These are phyloP conservation scores for Bubo blakistoni DNA, from an alignment of 2,113 vertebrate species.

Conservation along the genomic window DNA sequence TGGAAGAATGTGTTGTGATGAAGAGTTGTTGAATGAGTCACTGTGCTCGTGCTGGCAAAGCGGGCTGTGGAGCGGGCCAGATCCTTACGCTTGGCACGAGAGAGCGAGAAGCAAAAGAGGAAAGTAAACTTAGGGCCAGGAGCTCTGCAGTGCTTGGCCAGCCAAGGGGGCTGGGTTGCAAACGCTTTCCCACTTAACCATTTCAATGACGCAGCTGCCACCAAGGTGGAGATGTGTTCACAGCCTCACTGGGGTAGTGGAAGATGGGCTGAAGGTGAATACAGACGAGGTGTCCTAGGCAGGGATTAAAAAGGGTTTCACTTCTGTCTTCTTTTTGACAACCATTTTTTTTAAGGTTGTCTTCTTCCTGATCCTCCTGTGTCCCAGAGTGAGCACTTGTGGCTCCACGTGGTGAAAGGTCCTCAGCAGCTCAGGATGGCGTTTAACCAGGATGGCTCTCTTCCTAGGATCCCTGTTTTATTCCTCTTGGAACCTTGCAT, in stretches of 20 bases:
- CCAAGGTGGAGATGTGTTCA: rapidly evolving
- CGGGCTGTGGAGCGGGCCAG: neutral
- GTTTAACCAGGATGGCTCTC: neutral
- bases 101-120: neutral
- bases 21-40: conserved; percentile 14
- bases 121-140: neutral
- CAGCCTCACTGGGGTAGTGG: rapidly evolving
- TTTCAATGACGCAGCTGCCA: neutral
- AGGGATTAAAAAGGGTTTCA: neutral
- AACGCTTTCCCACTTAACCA: neutral
- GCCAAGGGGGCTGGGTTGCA: neutral
- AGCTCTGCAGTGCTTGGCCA: neutral
- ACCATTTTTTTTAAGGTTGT: neutral
- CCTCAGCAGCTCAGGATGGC: neutral
- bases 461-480: neutral
- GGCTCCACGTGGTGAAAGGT: neutral
- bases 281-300: neutral
- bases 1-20: neutral
- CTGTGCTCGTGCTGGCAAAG: neutral
- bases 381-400: neutral
- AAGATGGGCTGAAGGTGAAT: neutral
- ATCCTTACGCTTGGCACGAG: neutral
- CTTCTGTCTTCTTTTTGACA: neutral
- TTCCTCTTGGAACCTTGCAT: neutral
- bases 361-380: neutral